A percentile compares a stretch with the other conserved stretches of the same genome.
Conservation (phyloP, 92 coral and sea anemone genomes). For the Palythoa caribaeorum region DNA sequence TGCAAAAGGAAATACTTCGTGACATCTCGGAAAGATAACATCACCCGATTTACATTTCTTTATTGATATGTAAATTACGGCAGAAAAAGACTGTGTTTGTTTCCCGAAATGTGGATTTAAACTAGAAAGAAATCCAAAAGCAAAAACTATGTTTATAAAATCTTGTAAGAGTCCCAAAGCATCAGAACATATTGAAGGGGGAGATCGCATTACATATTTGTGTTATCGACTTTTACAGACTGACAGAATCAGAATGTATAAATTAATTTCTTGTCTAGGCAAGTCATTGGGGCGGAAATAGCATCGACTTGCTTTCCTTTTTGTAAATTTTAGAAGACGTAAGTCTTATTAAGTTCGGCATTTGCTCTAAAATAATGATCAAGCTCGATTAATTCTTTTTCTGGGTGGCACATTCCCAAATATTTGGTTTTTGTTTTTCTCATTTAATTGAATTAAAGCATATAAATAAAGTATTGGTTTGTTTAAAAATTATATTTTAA, state of each 20-base stretch:
- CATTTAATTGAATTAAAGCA: no score
- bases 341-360: no score
- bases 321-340: no score
- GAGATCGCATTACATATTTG: not conserved
- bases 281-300: not conserved
- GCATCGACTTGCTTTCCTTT: no score
- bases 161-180: not conserved
- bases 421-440: no score
- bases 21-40: not conserved
- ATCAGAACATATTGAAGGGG: not conserved
- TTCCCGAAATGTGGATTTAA: constrained; percentile 1
- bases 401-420: no score
- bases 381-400: no score
- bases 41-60: not conserved
- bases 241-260: not conserved
- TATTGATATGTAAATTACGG: constrained; percentile 15
- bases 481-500: no score
- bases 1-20: constrained; percentile 19
- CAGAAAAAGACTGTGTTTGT: not conserved
- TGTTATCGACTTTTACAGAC: not conserved
- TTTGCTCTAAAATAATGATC: no score
- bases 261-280: not conserved
- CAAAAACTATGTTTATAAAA: not conserved
- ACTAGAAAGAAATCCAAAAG: not conserved
- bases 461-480: no score